Conservation (phyloP, 1,140 invertebrate genomes). For the Zaprionus vittiger region DNA sequence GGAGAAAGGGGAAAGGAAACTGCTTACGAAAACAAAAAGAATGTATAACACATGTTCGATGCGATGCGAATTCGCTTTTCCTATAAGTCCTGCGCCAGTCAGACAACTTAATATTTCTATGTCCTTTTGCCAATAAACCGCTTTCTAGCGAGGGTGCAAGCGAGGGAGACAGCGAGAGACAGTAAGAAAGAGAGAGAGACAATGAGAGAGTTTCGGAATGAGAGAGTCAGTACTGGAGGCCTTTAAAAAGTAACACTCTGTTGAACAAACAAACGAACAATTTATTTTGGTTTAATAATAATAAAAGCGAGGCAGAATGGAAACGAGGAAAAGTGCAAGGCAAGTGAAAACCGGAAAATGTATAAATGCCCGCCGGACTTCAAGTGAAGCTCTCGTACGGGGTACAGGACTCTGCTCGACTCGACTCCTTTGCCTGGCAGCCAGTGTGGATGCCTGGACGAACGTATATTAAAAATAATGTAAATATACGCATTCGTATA, state of each 20-base stretch:
- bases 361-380: constrained; percentile 39
- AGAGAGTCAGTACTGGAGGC: constrained; percentile 13
- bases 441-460: constrained; percentile 1
- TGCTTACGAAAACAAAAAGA: constrained; percentile 63
- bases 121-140: constrained; percentile 53
- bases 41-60: constrained; percentile 60
- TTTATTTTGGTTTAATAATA: constrained; percentile 68
- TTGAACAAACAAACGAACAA: constrained; percentile 64
- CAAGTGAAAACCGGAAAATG: constrained; percentile 47
- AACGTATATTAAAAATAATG: constrained; percentile 48
- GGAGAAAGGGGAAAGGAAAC: constrained; percentile 28
- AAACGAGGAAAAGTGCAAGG: constrained; percentile 41
- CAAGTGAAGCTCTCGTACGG: constrained; percentile 6
- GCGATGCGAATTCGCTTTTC: constrained; percentile 19
- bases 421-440: constrained; percentile 26
- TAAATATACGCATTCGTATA: constrained; percentile 44
- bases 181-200: background rate
- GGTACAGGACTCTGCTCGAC: constrained; percentile 13
- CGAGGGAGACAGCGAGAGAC: background rate
- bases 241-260: constrained; percentile 65
- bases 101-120: constrained; percentile 55
- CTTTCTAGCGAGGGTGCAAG: background rate
- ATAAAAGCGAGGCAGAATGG: constrained; percentile 34
- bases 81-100: constrained; percentile 5
- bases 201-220: background rate